A percentile compares a stretch with the other conserved stretches of the same genome.
These are phyloP conservation scores for Calidris pugnax DNA, from an alignment of 2,113 vertebrate species.

Conservation along the genomic window DNA sequence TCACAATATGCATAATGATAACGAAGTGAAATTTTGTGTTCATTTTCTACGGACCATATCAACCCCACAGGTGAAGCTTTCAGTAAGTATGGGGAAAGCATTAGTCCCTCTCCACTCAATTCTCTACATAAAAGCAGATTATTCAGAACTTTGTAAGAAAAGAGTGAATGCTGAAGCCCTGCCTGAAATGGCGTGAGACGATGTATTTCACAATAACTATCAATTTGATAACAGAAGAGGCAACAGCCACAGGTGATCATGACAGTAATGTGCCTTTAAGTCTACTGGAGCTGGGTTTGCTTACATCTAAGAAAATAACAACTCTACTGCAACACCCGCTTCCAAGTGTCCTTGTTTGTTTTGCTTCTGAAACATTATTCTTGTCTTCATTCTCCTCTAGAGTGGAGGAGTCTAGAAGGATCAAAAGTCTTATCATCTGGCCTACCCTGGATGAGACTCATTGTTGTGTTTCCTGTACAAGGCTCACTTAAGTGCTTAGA, in stretches of 20 bases:
- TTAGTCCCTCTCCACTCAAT: not conserved
- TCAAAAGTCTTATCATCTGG: not conserved
- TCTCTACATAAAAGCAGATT: not conserved
- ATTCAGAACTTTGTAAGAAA: not conserved
- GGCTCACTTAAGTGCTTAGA: not conserved
- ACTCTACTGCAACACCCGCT: not conserved
- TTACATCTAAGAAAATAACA: not conserved
- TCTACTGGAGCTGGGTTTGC: conserved; percentile 3
- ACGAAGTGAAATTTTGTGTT: not conserved
- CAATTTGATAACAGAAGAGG: conserved; percentile 39
- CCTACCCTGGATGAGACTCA: rapidly evolving
- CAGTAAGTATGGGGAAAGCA: not conserved
- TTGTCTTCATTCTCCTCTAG: not conserved
- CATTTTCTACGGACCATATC: not conserved
- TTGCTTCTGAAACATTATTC: not conserved
- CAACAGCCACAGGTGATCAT: not conserved
- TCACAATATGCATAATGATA: not conserved
- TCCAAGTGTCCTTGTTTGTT: not conserved
- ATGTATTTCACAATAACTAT: conserved; percentile 26
- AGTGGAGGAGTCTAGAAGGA: not conserved
- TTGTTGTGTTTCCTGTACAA: not conserved
- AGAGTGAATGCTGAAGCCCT: not conserved
- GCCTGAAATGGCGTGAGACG: not conserved
- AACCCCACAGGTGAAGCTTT: not conserved
- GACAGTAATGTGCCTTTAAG: not conserved